Base-by-base conservation (phyloP, 2,113 vertebrate genomes). In the Anser brachyrhynchus region DNA sequence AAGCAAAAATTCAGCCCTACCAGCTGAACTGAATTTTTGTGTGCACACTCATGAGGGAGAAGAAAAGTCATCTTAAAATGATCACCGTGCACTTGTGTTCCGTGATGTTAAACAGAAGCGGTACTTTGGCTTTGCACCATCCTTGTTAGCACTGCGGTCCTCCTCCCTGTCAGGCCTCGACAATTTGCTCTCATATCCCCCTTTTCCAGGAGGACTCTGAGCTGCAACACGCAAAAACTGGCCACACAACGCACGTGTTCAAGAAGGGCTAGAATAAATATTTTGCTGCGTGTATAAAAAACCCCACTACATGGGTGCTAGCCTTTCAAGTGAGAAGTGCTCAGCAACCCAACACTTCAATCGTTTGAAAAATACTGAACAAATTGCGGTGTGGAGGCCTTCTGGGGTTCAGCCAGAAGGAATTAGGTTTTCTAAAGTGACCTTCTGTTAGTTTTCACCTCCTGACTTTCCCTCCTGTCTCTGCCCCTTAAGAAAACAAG, bases 301-400 rank as follows among this genome's bases (percentile, higher is more conserved):
- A 26, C n/a, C 28, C 11, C 11, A 8, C 31, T 26, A 3, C 3
- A 11, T 4, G 23, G 4, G 23, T 2, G 8, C 25, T 29, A 25
- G 52, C 44, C 31, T 3, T 43, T 59, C 25, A 13, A 62, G 66
- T 14, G 33, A 37, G 17, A 46, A 76, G 39, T 5, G 28, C 29
- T 49, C 44, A 66, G 64, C 35, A 61, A 61, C 22, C 75, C 39
- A 29, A 41, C 12, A 4, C 25, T 70, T 61, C 22, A 25, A n/a
- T 11, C 25, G 19, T 6, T 15, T 65, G 37, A 22, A 46, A 66
- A 72, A 20, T 11, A 23, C 23, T n/a, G 35, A 80, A 29, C 33
- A 17, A 1, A 0, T 13, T 31, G 62, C n/a, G 33, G 69, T n/a
- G 25, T 25, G 49, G 25, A 11, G 22, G 16, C 39, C 31, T 11